Base-by-base conservation (phyloP, 2,888 invertebrate genomes). In the Chrysodeixis includens region DNA sequence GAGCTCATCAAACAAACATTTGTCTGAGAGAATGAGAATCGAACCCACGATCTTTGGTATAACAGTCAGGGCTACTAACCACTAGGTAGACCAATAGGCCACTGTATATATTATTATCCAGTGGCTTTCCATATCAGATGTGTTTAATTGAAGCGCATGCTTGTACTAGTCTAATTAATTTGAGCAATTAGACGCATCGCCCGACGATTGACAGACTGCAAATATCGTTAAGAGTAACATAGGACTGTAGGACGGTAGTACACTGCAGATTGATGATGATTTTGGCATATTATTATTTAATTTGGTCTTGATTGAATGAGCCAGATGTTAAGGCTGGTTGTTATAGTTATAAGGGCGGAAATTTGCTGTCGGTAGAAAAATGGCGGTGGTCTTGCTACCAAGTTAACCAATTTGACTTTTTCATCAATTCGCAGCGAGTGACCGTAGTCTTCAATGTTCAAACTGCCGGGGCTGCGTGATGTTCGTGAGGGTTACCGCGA, bases 41-140 rank as follows among this genome's bases (percentile, higher is more conserved):
- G n/a, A n/a, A n/a, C n/a, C n/a, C n/a, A n/a, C n/a, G n/a, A n/a
- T n/a, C n/a, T n/a, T n/a, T n/a, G n/a, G n/a, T n/a, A n/a, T n/a
- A n/a, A n/a, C n/a, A n/a, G n/a, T n/a, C n/a, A n/a, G n/a, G n/a
- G n/a, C n/a, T n/a, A n/a, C n/a, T n/a, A n/a, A n/a, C n/a, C n/a
- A n/a, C n/a, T n/a, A n/a, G n/a, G n/a, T n/a, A n/a, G n/a, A n/a
- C n/a, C n/a, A n/a, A n/a, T n/a, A n/a, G n/a, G n/a, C n/a, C n/a
- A n/a, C n/a, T n/a, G n/a, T n/a, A n/a, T n/a, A n/a, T n/a, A n/a
- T n/a, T n/a, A n/a, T n/a, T n/a, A n/a, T n/a, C n/a, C n/a, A n/a
- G n/a, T n/a, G n/a, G n/a, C 62, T 74, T 74, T 74, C 66, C 73
- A 74, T 74, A 74, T 77, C 74, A 57, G 73, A 74, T 74, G 78